Evolutionary conservation across 2,113 vertebrate species (phyloP), one percentile per base, ranked within the genome.

Genomic region (Tylochromis polylepis): DNA sequence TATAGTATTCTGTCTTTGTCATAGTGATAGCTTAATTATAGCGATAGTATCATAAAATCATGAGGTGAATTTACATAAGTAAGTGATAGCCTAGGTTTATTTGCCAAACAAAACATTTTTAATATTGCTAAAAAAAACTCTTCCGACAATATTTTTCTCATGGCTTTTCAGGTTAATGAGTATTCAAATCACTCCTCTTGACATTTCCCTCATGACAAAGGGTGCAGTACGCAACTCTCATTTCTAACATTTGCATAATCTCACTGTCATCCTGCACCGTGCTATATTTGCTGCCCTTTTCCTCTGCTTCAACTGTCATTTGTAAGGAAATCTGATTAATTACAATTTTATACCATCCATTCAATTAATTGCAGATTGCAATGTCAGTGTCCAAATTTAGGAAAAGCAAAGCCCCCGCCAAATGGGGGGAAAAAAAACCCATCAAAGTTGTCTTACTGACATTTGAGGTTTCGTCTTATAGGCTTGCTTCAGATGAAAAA

Each of bases 211-310:
- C 85, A 79, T 89, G 89, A 93, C 89, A 91, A 93, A 94, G 59
- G 87, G 81, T 78, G 22, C 85, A 78, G 77, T 36, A 83, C 16
- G 75, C 87, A 88, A 59, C 85, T 89, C 79, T 91, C 91, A 86
- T 89, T 93, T 89, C 77, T 41, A 72, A 88, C 86, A 95, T 94
- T 94, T 94, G 91, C 88, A 94, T 95, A 92, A 94, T 94, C 85
- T 86, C 83, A 79, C 70, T 82, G 88, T 93, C 90, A 88, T 88
- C 79, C 81, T 77, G 51, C 81, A 16, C 36, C 49, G 57, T 77
- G 75, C 80, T 22, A 18, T 86, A 87, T 78, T 82, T 87, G 80
- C 86, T 88, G 53, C 53, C 55, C 59, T 65, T 43, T 83, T 65
- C 77, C 20, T 67, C 56, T 53, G 67, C 87, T 60, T 84, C 85